These are phyloP conservation scores for Sinocyclocheilus grahami DNA, from an alignment of 2,113 vertebrate genomes.

Conservation along the genomic window DNA sequence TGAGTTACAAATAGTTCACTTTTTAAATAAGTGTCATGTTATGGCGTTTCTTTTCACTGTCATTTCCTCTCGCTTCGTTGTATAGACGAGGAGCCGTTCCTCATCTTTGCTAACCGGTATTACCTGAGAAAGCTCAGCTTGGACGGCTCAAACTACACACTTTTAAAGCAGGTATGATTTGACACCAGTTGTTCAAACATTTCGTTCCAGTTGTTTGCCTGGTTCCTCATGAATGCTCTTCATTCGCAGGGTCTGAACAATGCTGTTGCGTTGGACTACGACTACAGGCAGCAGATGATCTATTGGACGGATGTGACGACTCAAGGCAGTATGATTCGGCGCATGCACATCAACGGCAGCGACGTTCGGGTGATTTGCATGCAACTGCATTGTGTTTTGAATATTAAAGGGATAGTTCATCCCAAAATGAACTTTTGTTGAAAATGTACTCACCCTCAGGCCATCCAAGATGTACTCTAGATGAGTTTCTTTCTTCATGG, in stretches of 20 bases:
- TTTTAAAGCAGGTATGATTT: slow-evolving; percentile 89
- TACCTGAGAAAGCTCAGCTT: slow-evolving; percentile 95
- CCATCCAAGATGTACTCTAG: no score
- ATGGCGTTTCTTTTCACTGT: not conserved
- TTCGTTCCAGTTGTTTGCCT: not conserved
- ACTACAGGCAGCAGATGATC: slow-evolving; percentile 94
- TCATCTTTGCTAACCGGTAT: slow-evolving; percentile 98
- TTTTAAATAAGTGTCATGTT: not conserved
- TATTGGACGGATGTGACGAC: slow-evolving; percentile 98
- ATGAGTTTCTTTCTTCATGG: no score
- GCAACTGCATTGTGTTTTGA: no score
- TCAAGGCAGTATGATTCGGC: slow-evolving; percentile 98
- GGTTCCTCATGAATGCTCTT: not conserved
- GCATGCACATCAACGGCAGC: slow-evolving; percentile 95
- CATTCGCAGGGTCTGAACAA: slow-evolving; percentile 90
- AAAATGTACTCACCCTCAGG: no score
- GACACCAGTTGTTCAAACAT: not conserved
- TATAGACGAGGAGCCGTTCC: slow-evolving; percentile 89
- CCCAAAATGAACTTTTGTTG: no score
- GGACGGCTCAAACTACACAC: slow-evolving; percentile 93
- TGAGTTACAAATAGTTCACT: not conserved
- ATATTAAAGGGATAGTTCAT: no score
- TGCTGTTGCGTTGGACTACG: slow-evolving; percentile 92
- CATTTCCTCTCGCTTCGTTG: not conserved
- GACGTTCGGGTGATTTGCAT: slow-evolving; percentile 82